Evolutionary conservation across 2,113 vertebrate species (phyloP).

Genomic region (Dicaeum eximium): DNA sequence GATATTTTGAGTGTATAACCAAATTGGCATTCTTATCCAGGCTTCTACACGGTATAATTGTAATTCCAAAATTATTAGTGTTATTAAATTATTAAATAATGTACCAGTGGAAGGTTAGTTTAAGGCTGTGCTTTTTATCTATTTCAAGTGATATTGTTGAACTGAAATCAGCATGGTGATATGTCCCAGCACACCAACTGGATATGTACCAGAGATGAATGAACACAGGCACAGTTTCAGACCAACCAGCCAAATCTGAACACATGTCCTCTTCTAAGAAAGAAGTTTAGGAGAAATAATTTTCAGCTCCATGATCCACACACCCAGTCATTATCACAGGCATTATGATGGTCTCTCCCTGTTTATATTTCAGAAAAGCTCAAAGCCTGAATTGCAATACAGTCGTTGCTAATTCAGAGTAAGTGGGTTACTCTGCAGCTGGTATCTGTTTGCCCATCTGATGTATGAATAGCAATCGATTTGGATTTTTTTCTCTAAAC

Average conservation of each 20-base stretch:
- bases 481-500: constrained; percentile 33
- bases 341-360: constrained; percentile 40
- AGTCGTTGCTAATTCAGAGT: constrained; percentile 28
- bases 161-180: background rate
- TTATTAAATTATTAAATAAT: constrained; percentile 55
- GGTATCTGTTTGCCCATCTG: constrained; percentile 56
- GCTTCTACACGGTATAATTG: background rate
- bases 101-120: constrained; percentile 6
- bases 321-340: constrained; percentile 45
- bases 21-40: constrained; percentile 17
- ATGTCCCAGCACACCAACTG: background rate
- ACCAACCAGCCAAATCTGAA: constrained; percentile 15
- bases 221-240: constrained; percentile 1
- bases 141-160: background rate
- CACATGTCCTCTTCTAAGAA: constrained; percentile 29
- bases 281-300: constrained; percentile 38
- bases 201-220: background rate
- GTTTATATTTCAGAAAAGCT: constrained; percentile 28
- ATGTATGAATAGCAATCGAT: constrained; percentile 47
- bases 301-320: constrained; percentile 15
- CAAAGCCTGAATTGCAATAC: constrained; percentile 21
- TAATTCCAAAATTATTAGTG: constrained; percentile 21
- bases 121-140: constrained; percentile 5
- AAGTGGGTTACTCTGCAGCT: constrained; percentile 55
- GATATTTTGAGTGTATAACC: constrained; percentile 13